These are phyloP conservation scores for Stictocephala bisonia DNA, from an alignment of 2,888 invertebrate genomes.

Conservation along the genomic window DNA sequence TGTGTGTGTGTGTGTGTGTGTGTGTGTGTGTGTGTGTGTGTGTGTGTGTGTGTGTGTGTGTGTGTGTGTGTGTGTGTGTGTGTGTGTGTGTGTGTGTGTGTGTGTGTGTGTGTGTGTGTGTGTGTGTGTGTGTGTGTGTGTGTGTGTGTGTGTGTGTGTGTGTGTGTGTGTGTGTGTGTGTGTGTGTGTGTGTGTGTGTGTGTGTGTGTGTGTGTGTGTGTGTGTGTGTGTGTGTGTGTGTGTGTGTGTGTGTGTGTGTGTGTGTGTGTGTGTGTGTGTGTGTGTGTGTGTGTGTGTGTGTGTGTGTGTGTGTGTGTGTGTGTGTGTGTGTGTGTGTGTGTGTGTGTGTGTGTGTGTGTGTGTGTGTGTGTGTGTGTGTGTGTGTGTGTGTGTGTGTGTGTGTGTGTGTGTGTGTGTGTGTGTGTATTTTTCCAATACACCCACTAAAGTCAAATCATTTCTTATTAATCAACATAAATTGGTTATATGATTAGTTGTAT, in stretches of 20 bases:
- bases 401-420: background rate
- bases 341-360: constrained; percentile 13
- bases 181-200: constrained; percentile 13
- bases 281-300: constrained; percentile 9
- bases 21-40: constrained; percentile 9
- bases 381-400: constrained; percentile 13
- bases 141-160: background rate
- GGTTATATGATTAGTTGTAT: no score
- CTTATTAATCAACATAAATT: no score
- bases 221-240: constrained; percentile 13
- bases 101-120: constrained; percentile 9
- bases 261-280: constrained; percentile 13
- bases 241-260: constrained; percentile 8
- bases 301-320: constrained; percentile 9
- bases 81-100: constrained; percentile 3
- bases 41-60: constrained; percentile 6
- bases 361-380: constrained; percentile 13
- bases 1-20: constrained; percentile 1
- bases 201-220: constrained; percentile 4
- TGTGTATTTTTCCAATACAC: background rate
- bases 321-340: constrained; percentile 13
- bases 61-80: constrained; percentile 5
- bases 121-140: constrained; percentile 3
- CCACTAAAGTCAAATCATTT: no score
- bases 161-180: constrained; percentile 13